These are phyloP conservation scores for Perognathus longimembris DNA, from an alignment of 2,113 vertebrate genomes.

Conservation along the genomic window DNA sequence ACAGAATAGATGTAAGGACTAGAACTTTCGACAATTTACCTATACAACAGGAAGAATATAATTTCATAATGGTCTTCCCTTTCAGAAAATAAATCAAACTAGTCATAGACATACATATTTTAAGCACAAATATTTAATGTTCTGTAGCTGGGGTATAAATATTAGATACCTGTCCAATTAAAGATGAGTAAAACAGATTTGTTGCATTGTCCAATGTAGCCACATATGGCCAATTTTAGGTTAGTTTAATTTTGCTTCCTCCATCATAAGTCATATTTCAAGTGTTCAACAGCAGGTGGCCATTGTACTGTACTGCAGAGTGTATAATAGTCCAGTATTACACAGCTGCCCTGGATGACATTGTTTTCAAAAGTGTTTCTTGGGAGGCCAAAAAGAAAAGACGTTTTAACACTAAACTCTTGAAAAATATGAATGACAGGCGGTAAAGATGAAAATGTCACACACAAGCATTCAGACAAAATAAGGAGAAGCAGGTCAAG, in stretches of 20 bases:
- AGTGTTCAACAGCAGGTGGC: no score
- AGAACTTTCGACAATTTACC: conserved; percentile 23
- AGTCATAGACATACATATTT: neutral
- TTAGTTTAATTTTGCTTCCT: neutral
- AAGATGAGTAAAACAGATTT: neutral
- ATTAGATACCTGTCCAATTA: neutral
- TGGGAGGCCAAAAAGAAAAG: no score
- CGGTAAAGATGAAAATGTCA: no score
- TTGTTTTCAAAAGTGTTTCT: no score
- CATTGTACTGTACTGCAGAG: no score
- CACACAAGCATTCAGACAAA: no score
- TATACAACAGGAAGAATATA: neutral
- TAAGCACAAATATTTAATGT: neutral
- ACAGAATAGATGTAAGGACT: neutral
- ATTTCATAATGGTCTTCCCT: neutral
- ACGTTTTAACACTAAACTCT: no score
- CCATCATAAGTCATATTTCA: no score
- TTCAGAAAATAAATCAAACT: neutral
- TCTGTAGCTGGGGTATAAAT: neutral
- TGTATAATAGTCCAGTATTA: no score
- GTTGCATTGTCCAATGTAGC: neutral
- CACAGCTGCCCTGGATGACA: no score
- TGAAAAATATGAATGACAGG: no score
- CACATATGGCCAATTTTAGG: neutral
- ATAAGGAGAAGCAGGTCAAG: no score